Percentiles rank a stretch among this genome's conserved stretches.
Conservation (phyloP, 2,797 vertebrate genomes). For the Heteromormyrus szaboi region DNA sequence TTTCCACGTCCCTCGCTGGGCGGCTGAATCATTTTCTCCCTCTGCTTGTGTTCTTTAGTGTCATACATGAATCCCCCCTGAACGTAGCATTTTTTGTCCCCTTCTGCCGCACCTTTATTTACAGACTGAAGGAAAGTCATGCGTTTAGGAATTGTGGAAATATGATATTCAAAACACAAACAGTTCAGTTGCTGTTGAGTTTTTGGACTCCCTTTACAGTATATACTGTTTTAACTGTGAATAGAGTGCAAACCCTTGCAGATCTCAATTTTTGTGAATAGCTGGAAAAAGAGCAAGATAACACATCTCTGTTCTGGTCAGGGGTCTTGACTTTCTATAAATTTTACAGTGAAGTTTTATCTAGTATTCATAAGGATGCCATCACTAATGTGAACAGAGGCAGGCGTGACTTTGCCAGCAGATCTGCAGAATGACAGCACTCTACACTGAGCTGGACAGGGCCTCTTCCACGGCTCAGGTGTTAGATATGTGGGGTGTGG, state of each 20-base stretch:
- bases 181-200: background rate
- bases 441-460: slow-evolving; percentile 1
- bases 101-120: background rate
- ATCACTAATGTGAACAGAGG: slow-evolving; percentile 4
- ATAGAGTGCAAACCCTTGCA: background rate
- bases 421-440: slow-evolving; percentile 17
- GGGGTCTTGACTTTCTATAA: background rate
- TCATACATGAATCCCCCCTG: slow-evolving; percentile 41
- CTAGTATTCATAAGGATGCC: slow-evolving; percentile 39
- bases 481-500: slow-evolving; percentile 18
- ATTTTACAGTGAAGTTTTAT: slow-evolving; percentile 29
- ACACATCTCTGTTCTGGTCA: background rate
- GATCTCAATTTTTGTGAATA: background rate
- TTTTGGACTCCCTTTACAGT: background rate
- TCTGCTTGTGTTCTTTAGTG: slow-evolving; percentile 61
- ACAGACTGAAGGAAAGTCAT: background rate
- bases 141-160: background rate
- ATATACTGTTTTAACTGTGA: slow-evolving; percentile 1
- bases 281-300: background rate
- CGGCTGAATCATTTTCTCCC: slow-evolving; percentile 65
- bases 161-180: background rate
- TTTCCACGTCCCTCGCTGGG: slow-evolving; percentile 68
- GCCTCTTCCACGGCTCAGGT: slow-evolving; percentile 18
- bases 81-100: slow-evolving; percentile 1
- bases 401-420: background rate